A percentile compares a stretch with the other conserved stretches of the same genome.
Conservation (phyloP, 2,797 vertebrate genomes). For the Tapera naevia region DNA sequence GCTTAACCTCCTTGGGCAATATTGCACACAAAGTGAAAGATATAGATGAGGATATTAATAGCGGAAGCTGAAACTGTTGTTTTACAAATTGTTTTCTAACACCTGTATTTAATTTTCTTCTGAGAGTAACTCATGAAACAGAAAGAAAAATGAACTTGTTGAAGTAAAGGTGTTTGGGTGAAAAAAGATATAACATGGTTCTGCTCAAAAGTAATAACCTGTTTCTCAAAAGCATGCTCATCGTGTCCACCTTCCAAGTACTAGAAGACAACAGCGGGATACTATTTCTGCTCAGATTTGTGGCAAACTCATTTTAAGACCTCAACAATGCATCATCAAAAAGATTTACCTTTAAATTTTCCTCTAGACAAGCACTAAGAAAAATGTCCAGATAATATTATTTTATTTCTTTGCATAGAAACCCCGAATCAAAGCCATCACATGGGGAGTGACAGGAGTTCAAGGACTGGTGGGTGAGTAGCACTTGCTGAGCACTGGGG, state of each 20-base stretch:
- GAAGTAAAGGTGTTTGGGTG: not conserved
- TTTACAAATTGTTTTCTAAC: not conserved
- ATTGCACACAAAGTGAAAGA: not conserved
- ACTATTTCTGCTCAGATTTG: not conserved
- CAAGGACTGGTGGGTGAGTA: accelerated
- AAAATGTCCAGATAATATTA: not conserved
- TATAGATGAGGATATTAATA: not conserved
- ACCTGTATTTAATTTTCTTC: not conserved
- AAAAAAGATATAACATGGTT: not conserved
- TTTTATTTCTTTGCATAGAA: not conserved
- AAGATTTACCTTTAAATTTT: not conserved
- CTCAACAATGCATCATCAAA: not conserved
- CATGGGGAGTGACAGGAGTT: not conserved
- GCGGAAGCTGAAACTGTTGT: not conserved
- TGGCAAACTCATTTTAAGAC: not conserved
- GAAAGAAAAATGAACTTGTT: not conserved
- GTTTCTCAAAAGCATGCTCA: not conserved
- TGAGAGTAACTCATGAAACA: not conserved
- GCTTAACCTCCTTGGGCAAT: not conserved
- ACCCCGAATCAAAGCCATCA: not conserved
- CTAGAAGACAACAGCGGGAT: not conserved
- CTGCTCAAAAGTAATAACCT: not conserved
- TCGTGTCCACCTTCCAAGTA: too few species aligned
- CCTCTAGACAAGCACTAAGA: not conserved
- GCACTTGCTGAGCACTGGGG: not conserved